Evolutionary conservation across 2,888 invertebrate genomes (phyloP), one percentile per base, ranked within the genome.

Genomic region (Vanessa cardui): DNA sequence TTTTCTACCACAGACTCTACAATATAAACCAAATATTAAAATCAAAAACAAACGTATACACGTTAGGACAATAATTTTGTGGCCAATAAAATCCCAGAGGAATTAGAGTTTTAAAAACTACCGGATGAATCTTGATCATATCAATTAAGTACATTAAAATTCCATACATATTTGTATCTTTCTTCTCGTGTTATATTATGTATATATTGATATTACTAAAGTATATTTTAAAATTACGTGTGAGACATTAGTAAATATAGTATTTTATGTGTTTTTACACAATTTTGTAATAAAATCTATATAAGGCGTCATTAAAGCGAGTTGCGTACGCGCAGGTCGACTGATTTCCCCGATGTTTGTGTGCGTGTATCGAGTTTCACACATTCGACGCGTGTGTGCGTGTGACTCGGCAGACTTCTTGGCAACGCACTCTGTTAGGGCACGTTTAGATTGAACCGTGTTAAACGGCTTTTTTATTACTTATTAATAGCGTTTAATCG

Each of bases 391-490:
- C 67, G 74, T 74, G 83, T 80, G 84, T 78, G 83, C 76, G 78
- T 75, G 74, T 66, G 78, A 76, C 80, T 80, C 77, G 82, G 83
- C 80, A 88, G 88, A 88, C 88, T 83, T 80, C 81, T 77, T 85
- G 88, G 88, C 88, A 84, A 83, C 87, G 78, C 78, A 78, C 76
- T 66, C 72, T 68, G 66, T 74, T 74, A 74, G 72, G 76, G 71
- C 71, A 64, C 66, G 71, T 73, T 72, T 74, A 77, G 69, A 76
- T 66, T 67, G 72, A 70, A 70, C 52, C 63, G 63, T 70, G 71
- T 70, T 66, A 62, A 65, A 69, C 72, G 58, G 64, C 70, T 74
- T 76, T 56, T 76, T 76, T 75, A 71, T 71, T 45, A 70, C 69
- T 73, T 75, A 76, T 74, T 76, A 76, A 76, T 76, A 74, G 72